A percentile compares a stretch with the other conserved stretches of the same genome.
These are phyloP conservation scores for Diorhabda carinulata DNA, from an alignment of 1,140 invertebrate genomes.

Conservation along the genomic window DNA sequence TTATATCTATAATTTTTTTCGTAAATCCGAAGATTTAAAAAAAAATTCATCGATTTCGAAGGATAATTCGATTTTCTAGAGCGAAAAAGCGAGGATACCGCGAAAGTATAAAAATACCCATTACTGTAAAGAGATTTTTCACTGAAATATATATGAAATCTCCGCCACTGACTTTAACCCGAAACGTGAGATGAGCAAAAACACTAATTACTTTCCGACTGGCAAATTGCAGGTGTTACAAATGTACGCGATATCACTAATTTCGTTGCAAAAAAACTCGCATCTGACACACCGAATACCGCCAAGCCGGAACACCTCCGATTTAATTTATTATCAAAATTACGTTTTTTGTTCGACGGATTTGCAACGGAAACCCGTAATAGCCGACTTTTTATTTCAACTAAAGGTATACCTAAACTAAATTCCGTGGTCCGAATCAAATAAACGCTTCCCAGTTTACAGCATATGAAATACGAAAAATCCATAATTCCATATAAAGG, in stretches of 20 bases:
- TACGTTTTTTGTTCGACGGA: slow-evolving; percentile 17
- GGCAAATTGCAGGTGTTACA: slow-evolving; percentile 45
- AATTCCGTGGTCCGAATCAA: no score
- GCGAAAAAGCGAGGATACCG: no score
- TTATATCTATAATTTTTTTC: no score
- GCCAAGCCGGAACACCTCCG: slow-evolving; percentile 20
- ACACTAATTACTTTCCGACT: slow-evolving; percentile 45
- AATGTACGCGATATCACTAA: slow-evolving; percentile 43
- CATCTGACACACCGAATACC: slow-evolving; percentile 4
- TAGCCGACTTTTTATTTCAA: slow-evolving; percentile 12
- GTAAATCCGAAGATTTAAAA: no score
- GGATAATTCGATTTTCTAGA: no score
- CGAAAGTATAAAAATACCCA: no score
- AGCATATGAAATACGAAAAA: no score
- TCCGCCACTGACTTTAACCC: background rate
- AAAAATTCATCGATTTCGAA: no score
- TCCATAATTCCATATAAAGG: no score
- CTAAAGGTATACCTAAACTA: background rate
- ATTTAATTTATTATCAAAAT: slow-evolving; percentile 24
- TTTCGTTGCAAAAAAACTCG: slow-evolving; percentile 28
- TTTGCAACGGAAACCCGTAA: slow-evolving; percentile 14
- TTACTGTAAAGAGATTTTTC: no score
- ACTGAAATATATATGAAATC: background rate
- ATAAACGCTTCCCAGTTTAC: no score
- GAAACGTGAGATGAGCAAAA: slow-evolving; percentile 30